A percentile compares a stretch with the other conserved stretches of the same genome.
These are phyloP conservation scores for Triplophysa bombifrons DNA, from an alignment of 2,797 vertebrate species.

Conservation along the genomic window DNA sequence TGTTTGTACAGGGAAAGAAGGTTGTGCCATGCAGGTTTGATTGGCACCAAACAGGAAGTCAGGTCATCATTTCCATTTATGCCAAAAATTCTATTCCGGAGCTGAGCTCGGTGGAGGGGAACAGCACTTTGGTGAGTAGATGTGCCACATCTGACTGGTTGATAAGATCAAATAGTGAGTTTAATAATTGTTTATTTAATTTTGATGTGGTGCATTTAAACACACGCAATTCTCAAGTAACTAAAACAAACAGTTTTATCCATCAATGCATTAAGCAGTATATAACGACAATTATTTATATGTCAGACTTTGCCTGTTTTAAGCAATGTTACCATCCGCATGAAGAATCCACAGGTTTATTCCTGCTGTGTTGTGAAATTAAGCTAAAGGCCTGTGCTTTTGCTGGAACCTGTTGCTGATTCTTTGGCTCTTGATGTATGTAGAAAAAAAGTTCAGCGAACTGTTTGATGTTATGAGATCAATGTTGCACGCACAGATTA, in stretches of 20 bases:
- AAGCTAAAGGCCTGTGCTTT: background rate
- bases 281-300: background rate
- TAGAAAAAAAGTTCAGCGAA: background rate
- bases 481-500: background rate
- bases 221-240: no score
- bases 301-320: background rate
- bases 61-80: slow-evolving; percentile 96
- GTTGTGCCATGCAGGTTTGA: slow-evolving; percentile 94
- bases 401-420: background rate
- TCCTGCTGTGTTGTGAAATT: background rate
- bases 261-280: background rate
- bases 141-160: background rate
- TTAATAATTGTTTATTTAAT: background rate
- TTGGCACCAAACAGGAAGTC: slow-evolving; percentile 96
- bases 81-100: slow-evolving; percentile 93
- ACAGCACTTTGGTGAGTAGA: slow-evolving; percentile 87
- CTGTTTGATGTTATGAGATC: background rate
- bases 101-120: slow-evolving; percentile 89
- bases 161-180: background rate
- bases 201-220: no score
- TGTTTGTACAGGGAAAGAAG: slow-evolving; percentile 76
- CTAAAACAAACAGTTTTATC: no score
- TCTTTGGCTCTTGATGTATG: background rate
- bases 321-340: background rate
- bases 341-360: background rate